Conservation (phyloP, 2,797 vertebrate genomes). For the Dermochelys coriacea region DNA sequence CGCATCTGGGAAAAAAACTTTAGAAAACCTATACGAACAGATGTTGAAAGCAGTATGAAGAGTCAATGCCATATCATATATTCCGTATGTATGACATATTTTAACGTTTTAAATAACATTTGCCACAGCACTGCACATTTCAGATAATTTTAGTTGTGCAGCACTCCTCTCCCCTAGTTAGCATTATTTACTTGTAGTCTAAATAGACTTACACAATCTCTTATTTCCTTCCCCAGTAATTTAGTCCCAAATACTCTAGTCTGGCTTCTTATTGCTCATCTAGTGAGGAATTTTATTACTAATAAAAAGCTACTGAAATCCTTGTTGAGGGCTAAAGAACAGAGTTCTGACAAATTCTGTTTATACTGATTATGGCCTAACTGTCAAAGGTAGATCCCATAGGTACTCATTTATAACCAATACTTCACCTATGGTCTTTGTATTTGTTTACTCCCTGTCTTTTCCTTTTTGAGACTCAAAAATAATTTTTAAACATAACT, state of each 20-base stretch:
- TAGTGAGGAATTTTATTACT: background rate
- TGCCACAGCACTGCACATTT: background rate
- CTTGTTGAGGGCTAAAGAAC: background rate
- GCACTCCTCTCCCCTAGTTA: background rate
- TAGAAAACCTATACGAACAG: slow-evolving; percentile 13
- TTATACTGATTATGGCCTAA: background rate
- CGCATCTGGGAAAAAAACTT: background rate
- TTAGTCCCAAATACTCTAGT: background rate
- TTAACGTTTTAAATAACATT: background rate
- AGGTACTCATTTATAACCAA: background rate
- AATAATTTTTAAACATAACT: background rate
- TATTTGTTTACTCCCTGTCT: fast-evolving
- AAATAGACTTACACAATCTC: background rate
- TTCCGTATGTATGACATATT: background rate
- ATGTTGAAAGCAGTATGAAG: background rate
- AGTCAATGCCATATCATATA: background rate
- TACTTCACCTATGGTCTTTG: background rate
- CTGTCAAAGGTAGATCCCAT: background rate
- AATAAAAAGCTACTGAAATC: background rate
- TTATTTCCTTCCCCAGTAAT: background rate
- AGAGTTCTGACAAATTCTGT: background rate
- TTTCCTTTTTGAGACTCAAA: background rate
- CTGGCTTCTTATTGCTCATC: background rate
- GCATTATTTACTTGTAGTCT: background rate
- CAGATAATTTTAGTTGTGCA: background rate